Base-by-base conservation (phyloP, 2,113 vertebrate genomes). In the Chaenogobius annularis region DNA sequence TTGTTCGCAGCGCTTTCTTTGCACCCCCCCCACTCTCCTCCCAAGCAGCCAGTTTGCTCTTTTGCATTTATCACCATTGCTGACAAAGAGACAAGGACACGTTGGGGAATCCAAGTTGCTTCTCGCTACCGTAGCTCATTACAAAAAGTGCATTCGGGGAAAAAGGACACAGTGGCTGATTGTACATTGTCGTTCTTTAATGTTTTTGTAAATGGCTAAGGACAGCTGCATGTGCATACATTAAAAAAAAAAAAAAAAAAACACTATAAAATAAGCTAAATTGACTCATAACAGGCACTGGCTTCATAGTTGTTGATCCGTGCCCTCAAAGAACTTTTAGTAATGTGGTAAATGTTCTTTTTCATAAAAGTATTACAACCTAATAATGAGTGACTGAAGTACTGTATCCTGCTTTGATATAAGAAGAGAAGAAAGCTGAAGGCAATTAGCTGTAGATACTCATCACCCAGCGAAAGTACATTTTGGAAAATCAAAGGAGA, bases 41-140 rank as follows among this genome's bases (percentile, higher is more conserved):
- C 69, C 79, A 48, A 79, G 68, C 80, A 47, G 63, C 75, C 68
- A 64, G 69, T 35, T 48, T 1, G 37, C 81, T 80, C 83, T 73
- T 84, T 71, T 82, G 79, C 77, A 69, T 82, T 80, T 70, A 77
- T 88, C 88, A 78, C 70, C 9, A 81, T 79, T 74, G 48, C 66
- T 66, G 15, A 76, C 64, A 79, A 69, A 82, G 72, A 82, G 77
- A 73, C 56, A 40, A 63, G 64, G 69, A 69, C 31, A 23, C 85
- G 76, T 75, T 50, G 73, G 78, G 73, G 66, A 85, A 83, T 83
- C 82, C 69, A 55, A 79, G 48, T 63, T 37, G 66, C 72, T 73
- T 52, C 73, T 86, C 75, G 65, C 72, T 43, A 31, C 75, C 59
- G 26, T 62, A 66, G 77, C 73, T 81, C 68, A 73, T 81, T 80